A percentile compares a stretch with the other conserved stretches of the same genome.
Evolutionary conservation across 2,113 vertebrate genomes (phyloP).

Genomic region (Ailuropoda melanoleuca): DNA sequence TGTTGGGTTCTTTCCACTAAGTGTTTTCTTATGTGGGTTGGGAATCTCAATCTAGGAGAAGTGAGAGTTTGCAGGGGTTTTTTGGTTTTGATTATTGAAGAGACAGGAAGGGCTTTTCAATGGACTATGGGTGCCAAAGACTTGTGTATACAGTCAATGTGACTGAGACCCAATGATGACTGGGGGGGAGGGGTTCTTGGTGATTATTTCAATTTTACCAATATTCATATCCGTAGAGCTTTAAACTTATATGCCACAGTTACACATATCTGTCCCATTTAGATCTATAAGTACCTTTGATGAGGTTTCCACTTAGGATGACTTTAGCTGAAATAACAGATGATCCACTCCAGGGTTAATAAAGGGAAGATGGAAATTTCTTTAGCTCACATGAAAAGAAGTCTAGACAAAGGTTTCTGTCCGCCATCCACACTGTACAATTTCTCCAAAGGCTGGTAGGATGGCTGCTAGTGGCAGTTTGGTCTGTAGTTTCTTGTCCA

Average conservation of each 20-base stretch:
- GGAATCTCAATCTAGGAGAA: conserved; percentile 3
- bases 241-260: not conserved
- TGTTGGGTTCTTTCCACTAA: not conserved
- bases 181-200: not conserved
- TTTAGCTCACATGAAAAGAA: conserved; percentile 13
- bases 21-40: not conserved
- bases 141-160: not conserved
- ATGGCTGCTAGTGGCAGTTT: fast-evolving
- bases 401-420: not conserved
- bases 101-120: not conserved
- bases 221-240: not conserved
- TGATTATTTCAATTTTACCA: not conserved
- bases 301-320: not conserved
- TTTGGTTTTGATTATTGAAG: not conserved
- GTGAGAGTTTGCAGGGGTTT: not conserved
- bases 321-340: conserved; percentile 4
- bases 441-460: not conserved
- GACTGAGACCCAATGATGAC: not conserved
- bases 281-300: not conserved
- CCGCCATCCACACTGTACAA: not conserved
- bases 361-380: not conserved
- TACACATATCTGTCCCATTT: not conserved
- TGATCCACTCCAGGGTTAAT: conserved; percentile 29
- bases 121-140: not conserved
- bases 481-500: not conserved